phyloP scores from a whole-genome alignment of 2,888 invertebrate species.

The Eupithecia dodoneata region DNA sequence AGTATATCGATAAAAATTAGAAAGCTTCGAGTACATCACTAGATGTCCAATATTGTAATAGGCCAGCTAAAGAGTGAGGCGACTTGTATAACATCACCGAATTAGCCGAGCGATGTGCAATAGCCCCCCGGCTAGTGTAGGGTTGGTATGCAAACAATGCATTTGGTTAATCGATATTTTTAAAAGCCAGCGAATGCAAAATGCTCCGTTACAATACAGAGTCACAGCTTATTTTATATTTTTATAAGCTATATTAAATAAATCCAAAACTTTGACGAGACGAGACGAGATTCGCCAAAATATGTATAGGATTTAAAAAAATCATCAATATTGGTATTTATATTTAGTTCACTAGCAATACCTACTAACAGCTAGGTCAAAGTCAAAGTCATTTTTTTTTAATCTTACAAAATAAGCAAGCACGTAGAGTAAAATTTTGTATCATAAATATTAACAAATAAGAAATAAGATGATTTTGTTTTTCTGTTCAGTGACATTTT shows the following conservation, averaged over 20 bases:
- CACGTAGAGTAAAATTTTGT: too few relatives aligned
- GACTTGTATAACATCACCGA: conserved; percentile 83
- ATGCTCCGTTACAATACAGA: neutral
- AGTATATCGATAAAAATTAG: conserved; percentile 46
- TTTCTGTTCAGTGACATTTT: too few relatives aligned
- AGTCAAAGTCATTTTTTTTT: too few relatives aligned
- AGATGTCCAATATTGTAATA: conserved; percentile 79
- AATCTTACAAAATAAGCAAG: too few relatives aligned
- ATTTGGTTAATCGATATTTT: conserved; percentile 9
- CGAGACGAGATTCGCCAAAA: neutral
- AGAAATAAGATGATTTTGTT: too few relatives aligned
- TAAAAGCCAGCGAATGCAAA: neutral
- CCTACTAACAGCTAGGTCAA: too few relatives aligned
- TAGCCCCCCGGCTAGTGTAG: conserved; percentile 72
- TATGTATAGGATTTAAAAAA: neutral
- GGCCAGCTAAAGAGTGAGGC: conserved; percentile 81
- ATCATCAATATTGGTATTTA: neutral
- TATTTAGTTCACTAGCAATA: too few relatives aligned
- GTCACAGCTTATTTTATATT: neutral
- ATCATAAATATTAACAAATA: too few relatives aligned
- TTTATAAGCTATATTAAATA: neutral
- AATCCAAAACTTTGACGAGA: neutral
- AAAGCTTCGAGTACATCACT: conserved; percentile 53
- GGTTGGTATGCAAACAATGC: conserved; percentile 57
- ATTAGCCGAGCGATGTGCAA: conserved; percentile 79